phyloP scores from a whole-genome alignment of 2,888 invertebrate genomes.

The Phalera bucephala region DNA sequence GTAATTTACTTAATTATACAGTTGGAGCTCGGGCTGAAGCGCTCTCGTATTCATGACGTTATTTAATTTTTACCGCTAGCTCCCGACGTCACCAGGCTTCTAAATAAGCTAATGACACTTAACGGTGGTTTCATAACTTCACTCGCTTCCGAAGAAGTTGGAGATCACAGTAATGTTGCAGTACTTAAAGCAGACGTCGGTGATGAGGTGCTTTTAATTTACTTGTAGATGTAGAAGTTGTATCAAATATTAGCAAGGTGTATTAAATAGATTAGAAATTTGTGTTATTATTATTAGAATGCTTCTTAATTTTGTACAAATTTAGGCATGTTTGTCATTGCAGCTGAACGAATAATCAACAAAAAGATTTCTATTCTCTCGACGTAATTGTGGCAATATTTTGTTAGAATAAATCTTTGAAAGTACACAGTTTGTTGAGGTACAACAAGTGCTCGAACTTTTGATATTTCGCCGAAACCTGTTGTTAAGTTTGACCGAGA shows the following conservation, averaged over 20 bases:
- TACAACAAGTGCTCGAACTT: slow-evolving; percentile 15
- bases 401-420: slow-evolving; percentile 19
- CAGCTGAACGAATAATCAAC: no score
- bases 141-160: slow-evolving; percentile 1
- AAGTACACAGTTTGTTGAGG: slow-evolving; percentile 16
- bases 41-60: slow-evolving; percentile 25
- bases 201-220: slow-evolving; percentile 14
- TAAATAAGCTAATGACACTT: slow-evolving; percentile 28
- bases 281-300: no score
- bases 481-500: slow-evolving; percentile 14
- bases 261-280: no score
- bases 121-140: slow-evolving; percentile 16
- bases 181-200: not conserved
- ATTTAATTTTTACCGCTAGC: slow-evolving; percentile 26
- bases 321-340: no score
- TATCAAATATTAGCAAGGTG: no score
- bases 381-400: not conserved
- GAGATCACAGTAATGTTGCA: not conserved
- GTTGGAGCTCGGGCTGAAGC: slow-evolving; percentile 30
- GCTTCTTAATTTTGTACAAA: no score
- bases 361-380: slow-evolving; percentile 8
- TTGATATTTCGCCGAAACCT: slow-evolving; percentile 8
- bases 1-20: slow-evolving; percentile 61
- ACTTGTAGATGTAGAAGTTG: no score
- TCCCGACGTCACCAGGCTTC: slow-evolving; percentile 8